phyloP scores from a whole-genome alignment of 2,797 vertebrate species.

The Sebastes elongatus region DNA sequence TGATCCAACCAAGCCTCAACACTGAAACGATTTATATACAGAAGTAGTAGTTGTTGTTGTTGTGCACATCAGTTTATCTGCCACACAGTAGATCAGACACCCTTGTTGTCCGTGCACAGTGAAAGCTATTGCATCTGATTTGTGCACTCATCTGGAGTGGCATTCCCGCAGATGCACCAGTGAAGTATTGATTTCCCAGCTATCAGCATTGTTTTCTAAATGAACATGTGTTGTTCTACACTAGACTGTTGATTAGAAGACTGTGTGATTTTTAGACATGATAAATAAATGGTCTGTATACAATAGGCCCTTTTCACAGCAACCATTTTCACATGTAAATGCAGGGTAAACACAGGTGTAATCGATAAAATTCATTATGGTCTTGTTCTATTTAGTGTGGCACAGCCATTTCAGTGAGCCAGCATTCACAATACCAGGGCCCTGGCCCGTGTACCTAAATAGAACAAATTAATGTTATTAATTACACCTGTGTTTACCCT shows the following conservation, averaged over 20 bases:
- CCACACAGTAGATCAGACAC: not conserved
- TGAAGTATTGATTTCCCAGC: not conserved
- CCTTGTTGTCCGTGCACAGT: not conserved
- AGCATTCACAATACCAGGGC: not conserved
- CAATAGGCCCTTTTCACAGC: not conserved
- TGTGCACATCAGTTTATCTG: not conserved
- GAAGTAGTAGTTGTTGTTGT: not conserved
- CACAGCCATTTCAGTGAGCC: not conserved
- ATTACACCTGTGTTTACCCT: not conserved
- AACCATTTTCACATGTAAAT: no score
- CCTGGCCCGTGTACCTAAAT: not conserved
- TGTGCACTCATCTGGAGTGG: not conserved
- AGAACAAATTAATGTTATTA: not conserved
- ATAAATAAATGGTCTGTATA: not conserved
- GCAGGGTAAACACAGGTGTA: not conserved
- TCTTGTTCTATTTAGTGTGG: not conserved
- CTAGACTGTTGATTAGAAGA: not conserved
- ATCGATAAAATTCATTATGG: not conserved
- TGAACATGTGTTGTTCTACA: not conserved
- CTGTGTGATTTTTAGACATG: not conserved
- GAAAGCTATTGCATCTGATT: not conserved
- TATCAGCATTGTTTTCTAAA: not conserved
- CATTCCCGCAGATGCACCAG: not conserved
- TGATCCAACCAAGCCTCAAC: not conserved
- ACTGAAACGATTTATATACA: not conserved